Base-by-base conservation (phyloP, 2,888 invertebrate genomes). In the Syrista parreyssii region DNA sequence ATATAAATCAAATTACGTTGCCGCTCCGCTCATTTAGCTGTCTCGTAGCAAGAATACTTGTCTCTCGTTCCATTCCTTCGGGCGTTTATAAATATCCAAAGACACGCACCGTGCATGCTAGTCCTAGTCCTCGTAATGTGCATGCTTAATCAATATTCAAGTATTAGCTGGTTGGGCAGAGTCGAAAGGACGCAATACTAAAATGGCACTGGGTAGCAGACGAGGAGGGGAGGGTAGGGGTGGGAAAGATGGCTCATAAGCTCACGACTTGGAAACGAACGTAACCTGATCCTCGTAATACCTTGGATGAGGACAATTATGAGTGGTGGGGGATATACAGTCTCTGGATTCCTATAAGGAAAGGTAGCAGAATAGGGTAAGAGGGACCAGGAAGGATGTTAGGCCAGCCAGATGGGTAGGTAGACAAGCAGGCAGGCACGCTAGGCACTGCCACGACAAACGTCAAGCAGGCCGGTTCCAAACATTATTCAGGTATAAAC, bases 91-190 rank as follows among this genome's bases (percentile, higher is more conserved):
- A 86, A 86, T 86, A 86, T 86, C 82, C 78, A 77, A 74, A 81
- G 84, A 83, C 86, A 86, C 86, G 86, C 86, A 86, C 86, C 32
- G 71, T 72, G 34, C 77, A 71, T 75, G 80, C 76, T 77, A 80
- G 80, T 80, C 81, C 81, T 82, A 82, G 84, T 80, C 77, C 81
- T 87, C 85, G 83, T 83, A 84, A 84, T 83, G 84, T 85, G 82
- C 84, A 86, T 85, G 88, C 86, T 87, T 83, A 86, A 88, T 88
- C 88, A 83, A 88, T 88, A 88, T 84, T 87, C 85, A 84, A 86
- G 84, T 85, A 85, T 87, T 88, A 82, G 78, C 30, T 36, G 68
- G 68, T 74, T 77, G 68, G 75, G 34, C 73, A 68, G 34, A 71
- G 55, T 55, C 2, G 23, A 55, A 55, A 55, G 55, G 55, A 55